Percentiles rank a stretch among this genome's conserved stretches.
Evolutionary conservation across 2,888 invertebrate species (phyloP).

Genomic region (Drosophila cognata): DNA sequence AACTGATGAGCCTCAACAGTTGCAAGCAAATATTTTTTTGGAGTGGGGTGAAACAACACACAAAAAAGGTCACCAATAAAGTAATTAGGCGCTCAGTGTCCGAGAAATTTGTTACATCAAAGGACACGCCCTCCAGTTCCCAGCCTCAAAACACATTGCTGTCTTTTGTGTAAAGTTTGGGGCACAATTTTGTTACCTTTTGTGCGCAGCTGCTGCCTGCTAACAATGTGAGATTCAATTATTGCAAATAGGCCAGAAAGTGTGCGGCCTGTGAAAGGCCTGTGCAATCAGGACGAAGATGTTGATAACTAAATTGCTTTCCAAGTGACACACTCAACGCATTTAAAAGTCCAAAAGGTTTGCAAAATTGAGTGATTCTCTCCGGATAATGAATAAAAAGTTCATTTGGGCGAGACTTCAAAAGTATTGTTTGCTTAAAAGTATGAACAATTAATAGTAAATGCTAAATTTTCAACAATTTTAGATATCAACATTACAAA

Average conservation of each 20-base stretch:
- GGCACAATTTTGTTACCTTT: slow-evolving; percentile 55
- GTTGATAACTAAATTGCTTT: slow-evolving; percentile 61
- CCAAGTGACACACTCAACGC: slow-evolving; percentile 57
- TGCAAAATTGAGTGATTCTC: slow-evolving; percentile 56
- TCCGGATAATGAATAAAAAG: slow-evolving; percentile 34
- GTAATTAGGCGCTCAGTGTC: slow-evolving; percentile 81
- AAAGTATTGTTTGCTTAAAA: slow-evolving; percentile 4
- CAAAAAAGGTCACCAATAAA: slow-evolving; percentile 77
- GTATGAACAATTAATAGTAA: not conserved
- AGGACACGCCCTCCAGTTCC: slow-evolving; percentile 42
- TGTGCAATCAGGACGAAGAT: slow-evolving; percentile 48
- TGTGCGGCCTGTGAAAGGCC: slow-evolving; percentile 41
- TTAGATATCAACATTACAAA: not conserved
- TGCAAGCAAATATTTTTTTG: slow-evolving; percentile 35
- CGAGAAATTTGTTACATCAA: slow-evolving; percentile 79
- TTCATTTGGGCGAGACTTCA: slow-evolving; percentile 4
- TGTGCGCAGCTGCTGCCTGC: slow-evolving; percentile 45
- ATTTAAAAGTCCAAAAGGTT: slow-evolving; percentile 38
- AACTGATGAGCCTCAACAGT: slow-evolving; percentile 36
- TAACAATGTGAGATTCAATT: slow-evolving; percentile 67
- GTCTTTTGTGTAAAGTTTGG: slow-evolving; percentile 56
- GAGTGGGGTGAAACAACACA: slow-evolving; percentile 5
- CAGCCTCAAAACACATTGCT: slow-evolving; percentile 24
- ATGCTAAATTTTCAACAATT: not conserved
- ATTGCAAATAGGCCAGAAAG: slow-evolving; percentile 61